Conservation (phyloP, 2,888 invertebrate species). For the Dicyrtomina minuta region DNA sequence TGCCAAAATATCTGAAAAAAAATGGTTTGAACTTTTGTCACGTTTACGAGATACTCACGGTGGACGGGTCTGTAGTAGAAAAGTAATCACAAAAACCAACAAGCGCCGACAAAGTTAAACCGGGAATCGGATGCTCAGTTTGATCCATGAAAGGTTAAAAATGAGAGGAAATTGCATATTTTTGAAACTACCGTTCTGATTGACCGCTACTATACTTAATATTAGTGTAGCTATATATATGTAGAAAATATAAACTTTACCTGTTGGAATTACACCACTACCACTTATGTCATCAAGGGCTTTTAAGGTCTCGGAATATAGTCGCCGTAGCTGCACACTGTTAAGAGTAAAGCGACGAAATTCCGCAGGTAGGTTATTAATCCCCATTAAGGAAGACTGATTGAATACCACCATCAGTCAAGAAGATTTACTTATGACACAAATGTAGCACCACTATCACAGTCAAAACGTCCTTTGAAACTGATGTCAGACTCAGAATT, state of each 20-base stretch:
- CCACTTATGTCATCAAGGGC: slow-evolving; percentile 51
- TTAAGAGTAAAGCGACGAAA: slow-evolving; percentile 52
- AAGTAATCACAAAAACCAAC: too few relatives aligned
- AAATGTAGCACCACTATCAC: neutral
- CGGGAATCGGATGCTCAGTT: too few relatives aligned
- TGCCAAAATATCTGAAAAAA: too few relatives aligned
- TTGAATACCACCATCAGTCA: slow-evolving; percentile 33
- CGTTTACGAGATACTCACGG: too few relatives aligned
- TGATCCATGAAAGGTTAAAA: too few relatives aligned
- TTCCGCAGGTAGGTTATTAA: slow-evolving; percentile 44
- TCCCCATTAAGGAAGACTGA: slow-evolving; percentile 27
- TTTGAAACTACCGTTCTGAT: too few relatives aligned
- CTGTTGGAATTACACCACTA: slow-evolving; percentile 50
- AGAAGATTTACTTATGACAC: neutral
- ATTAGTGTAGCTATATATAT: too few relatives aligned
- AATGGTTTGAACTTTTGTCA: too few relatives aligned
- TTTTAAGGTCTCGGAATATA: slow-evolving; percentile 52
- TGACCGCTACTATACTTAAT: too few relatives aligned
- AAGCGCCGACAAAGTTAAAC: too few relatives aligned
- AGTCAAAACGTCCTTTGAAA: neutral
- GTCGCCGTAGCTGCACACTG: slow-evolving; percentile 45
- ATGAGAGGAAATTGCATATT: too few relatives aligned
- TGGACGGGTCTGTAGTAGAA: too few relatives aligned
- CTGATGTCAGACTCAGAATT: neutral
- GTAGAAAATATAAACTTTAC: slow-evolving; percentile 38